Base-by-base conservation (phyloP, 2,797 vertebrate genomes). In the Darevskia nairensis region DNA sequence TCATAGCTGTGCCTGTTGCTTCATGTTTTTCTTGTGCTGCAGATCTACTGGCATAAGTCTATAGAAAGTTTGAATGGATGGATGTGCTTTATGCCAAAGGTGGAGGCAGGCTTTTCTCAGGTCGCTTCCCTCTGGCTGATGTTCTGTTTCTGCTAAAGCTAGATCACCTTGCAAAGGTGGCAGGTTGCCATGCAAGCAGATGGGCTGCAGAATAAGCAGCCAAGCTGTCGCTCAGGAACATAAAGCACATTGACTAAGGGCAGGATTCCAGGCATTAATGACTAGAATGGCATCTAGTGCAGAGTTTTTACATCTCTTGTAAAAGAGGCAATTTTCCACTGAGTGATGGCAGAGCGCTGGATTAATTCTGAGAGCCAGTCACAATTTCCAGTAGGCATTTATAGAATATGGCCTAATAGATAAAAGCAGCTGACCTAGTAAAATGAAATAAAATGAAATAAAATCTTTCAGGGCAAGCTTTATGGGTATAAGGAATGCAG, bases 91-190 rank as follows among this genome's bases (percentile, higher is more conserved):
- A 61, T 86, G 85, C 68, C 35, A 66, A 80, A 59, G 69, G 3
- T 55, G 81, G 88, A 78, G 55, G 61, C 76, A 50, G 55, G 3
- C 29, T 3, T 64, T 86, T 84, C 86, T 78, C 83, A 2, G 4
- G 91, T 76, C 59, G 89, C 79, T 90, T 88, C 41, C 61, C 85
- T 86, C 7, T 86, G 92, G 91, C 89, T 93, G 92, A 85, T 68
- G 50, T 79, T 61, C 27, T 55, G 46, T 87, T 88, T 87, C 87
- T 85, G 35, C 21, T 59, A 89, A 83, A 86, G 84, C 71, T 87
- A 84, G 91, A 95, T 94, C 94, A 95, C 94, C 94, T 95, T 96
- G 93, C 89, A 90, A 89, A 84, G 27, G 86, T 80, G 94, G 95
- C 94, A 71, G 2, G 1, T 46, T 87, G 95, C 95, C 95, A 96